Evolutionary conservation across 2,797 vertebrate species (phyloP), one percentile per base, ranked within the genome.

Genomic region (Thripadectes ignobilis): DNA sequence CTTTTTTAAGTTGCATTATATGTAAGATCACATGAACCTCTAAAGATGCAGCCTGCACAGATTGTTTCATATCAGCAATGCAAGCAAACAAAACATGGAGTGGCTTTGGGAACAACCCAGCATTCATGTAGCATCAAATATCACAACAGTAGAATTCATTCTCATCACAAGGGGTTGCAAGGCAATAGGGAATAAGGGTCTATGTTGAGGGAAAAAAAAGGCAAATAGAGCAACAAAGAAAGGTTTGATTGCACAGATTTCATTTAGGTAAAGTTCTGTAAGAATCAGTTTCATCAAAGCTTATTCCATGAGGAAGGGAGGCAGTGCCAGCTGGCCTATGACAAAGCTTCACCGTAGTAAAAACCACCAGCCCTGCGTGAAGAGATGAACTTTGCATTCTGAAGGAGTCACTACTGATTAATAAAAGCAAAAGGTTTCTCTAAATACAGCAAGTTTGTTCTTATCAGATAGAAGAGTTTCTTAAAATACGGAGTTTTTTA

Each of bases 391-490:
- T 95, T 84, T 88, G 96, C 88, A 48, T 95, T 88, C 93, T 49
- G 81, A 77, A 96, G 85, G 83, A 95, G 90, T 91, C 84, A 57
- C 74, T 85, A 51, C 54, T 57, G 54, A 94, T 86, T 85, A 79
- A 87, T 43, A 83, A 95, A 95, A 97, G 82, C 77, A 91, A 97
- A 96, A 97, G 61, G 38, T 94, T 93, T 95, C 87, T 95, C 83
- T 91, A 92, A 95, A 92, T 96, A 97, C 89, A 88, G 74, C 59
- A 93, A 94, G 95, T 65, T 95, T 88, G 92, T 86, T 93, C 87
- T 85, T 92, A 92, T 93, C 96, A 92, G 92, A 93, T 92, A 97
- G 95, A 98, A 97, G 95, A 95, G 93, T 94, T 97, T 93, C 88
- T 95, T 93, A 97, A 98, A 97, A 97, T 90, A 97, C 0, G 7